phyloP scores from a whole-genome alignment of 1,140 invertebrate species.

The Cyclargus thomasi region DNA sequence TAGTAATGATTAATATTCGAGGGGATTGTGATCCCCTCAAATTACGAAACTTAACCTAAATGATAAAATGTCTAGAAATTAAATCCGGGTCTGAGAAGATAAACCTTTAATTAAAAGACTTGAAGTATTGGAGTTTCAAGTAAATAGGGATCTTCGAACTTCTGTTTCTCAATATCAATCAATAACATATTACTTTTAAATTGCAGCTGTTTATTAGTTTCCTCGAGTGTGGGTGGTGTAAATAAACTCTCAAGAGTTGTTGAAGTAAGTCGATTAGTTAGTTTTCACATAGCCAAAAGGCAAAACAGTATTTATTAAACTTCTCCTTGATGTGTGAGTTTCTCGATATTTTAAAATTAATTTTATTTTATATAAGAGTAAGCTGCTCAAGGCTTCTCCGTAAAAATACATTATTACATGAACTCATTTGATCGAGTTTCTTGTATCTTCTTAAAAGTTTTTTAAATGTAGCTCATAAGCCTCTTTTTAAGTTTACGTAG shows the following conservation, averaged over 20 bases:
- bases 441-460: no score
- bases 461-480: no score
- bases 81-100: not conserved
- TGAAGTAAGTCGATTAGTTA: not conserved
- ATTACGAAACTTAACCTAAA: not conserved
- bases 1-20: no score
- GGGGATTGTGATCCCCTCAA: no score
- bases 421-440: no score
- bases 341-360: not conserved
- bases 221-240: not conserved
- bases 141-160: not conserved
- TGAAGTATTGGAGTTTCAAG: not conserved
- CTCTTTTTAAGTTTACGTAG: no score
- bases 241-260: not conserved
- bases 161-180: not conserved
- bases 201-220: not conserved
- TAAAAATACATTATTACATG: no score
- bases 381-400: no score
- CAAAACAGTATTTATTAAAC: not conserved
- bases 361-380: not conserved
- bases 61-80: not conserved
- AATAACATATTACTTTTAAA: not conserved
- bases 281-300: not conserved
- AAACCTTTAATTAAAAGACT: not conserved
- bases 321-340: not conserved